Conservation (phyloP, 2,113 vertebrate genomes). For the Oenanthe oenanthe region DNA sequence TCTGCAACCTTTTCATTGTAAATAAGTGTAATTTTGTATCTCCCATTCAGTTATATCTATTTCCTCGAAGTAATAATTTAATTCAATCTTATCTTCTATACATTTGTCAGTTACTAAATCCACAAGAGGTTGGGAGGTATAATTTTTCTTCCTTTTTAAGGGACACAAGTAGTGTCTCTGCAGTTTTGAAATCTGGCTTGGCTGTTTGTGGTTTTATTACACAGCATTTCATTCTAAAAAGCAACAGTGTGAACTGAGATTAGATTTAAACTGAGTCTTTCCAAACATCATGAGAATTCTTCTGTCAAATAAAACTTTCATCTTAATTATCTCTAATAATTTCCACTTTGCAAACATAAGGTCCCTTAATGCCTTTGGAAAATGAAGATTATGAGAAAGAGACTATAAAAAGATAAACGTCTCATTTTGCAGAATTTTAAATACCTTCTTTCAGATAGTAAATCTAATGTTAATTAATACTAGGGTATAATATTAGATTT, state of each 20-base stretch:
- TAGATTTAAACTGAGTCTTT: constrained; percentile 53
- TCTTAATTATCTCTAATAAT: constrained; percentile 63
- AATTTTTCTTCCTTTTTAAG: neutral
- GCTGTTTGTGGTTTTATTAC: constrained; percentile 19
- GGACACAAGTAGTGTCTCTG: neutral
- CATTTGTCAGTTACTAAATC: neutral
- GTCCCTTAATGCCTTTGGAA: constrained; percentile 55
- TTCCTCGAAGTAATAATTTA: neutral
- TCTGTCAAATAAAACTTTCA: constrained; percentile 45
- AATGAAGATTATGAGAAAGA: constrained; percentile 47
- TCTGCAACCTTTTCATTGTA: neutral
- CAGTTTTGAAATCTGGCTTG: neutral
- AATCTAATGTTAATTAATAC: constrained; percentile 62
- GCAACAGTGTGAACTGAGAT: constrained; percentile 4
- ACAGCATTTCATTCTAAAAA: neutral
- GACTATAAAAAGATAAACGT: constrained; percentile 27
- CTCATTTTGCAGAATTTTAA: constrained; percentile 59
- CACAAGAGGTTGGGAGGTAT: neutral
- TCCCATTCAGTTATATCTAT: neutral
- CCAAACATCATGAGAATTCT: constrained; percentile 50
- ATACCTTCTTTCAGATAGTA: constrained; percentile 24
- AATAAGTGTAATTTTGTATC: neutral
- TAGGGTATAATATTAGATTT: constrained; percentile 39
- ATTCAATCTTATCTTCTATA: neutral
- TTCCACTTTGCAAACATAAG: constrained; percentile 61